A percentile compares a stretch with the other conserved stretches of the same genome.
phyloP scores from a whole-genome alignment of 2,113 vertebrate genomes.

The Ptilonorhynchus violaceus region DNA sequence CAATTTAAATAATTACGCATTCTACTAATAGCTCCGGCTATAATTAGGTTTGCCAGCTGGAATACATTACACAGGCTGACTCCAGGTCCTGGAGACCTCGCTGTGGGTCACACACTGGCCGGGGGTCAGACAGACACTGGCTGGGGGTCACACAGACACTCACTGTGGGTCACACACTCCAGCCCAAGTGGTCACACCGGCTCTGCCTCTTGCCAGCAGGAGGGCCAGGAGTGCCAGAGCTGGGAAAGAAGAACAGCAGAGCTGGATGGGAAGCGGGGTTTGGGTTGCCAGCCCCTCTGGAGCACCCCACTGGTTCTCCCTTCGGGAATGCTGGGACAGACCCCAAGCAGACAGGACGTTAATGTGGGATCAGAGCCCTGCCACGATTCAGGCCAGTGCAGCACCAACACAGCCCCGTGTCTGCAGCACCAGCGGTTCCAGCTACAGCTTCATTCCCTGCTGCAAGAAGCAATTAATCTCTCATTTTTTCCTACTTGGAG shows the following conservation, averaged over 20 bases:
- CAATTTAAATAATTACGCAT: constrained; percentile 54
- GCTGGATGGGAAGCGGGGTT: fast-evolving
- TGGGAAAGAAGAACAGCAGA: fast-evolving
- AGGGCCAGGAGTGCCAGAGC: not conserved
- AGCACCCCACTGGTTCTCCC: fast-evolving
- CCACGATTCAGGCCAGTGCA: not conserved
- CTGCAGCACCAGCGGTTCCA: not conserved
- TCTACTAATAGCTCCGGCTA: not conserved
- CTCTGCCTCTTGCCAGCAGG: not conserved
- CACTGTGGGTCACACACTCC: not conserved
- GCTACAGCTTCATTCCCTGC: not conserved
- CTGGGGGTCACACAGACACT: not conserved
- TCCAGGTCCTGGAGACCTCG: not conserved
- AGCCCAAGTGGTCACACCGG: fast-evolving
- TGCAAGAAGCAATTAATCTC: not conserved
- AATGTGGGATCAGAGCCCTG: fast-evolving
- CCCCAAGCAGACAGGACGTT: fast-evolving
- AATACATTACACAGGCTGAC: not conserved
- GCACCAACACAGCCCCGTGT: not conserved
- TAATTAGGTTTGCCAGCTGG: constrained; percentile 42
- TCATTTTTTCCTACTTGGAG: not conserved
- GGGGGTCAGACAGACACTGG: not conserved
- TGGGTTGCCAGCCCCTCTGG: not conserved
- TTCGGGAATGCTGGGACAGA: not conserved
- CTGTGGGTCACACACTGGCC: not conserved